These are phyloP conservation scores for Axinella damicornis DNA, from an alignment of 37 sponge, comb jelly and placozoan species.

Conservation along the genomic window DNA sequence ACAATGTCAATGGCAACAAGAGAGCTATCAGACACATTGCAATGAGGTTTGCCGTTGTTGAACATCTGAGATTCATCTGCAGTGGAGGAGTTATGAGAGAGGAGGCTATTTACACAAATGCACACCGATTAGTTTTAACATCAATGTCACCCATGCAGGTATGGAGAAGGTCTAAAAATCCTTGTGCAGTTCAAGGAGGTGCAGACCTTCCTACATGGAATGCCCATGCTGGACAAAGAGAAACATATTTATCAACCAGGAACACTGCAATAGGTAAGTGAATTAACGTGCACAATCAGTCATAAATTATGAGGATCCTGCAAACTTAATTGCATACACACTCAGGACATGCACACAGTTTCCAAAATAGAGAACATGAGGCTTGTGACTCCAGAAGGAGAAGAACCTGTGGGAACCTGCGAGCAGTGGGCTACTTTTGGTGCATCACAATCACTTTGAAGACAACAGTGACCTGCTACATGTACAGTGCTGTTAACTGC, in stretches of 20 bases:
- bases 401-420: no score
- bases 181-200: conserved; percentile 2
- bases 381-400: no score
- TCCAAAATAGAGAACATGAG: no score
- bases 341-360: no score
- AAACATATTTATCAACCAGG: conserved; percentile 44
- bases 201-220: conserved; percentile 23
- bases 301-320: no score
- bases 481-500: no score
- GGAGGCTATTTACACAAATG: not conserved
- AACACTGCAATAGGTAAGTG: conserved; percentile 39
- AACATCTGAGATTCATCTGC: conserved; percentile 5
- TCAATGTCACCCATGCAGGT: not conserved
- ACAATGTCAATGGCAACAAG: conserved; percentile 48
- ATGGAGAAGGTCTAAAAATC: conserved; percentile 12
- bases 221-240: not conserved
- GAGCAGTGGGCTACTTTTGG: no score
- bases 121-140: no score
- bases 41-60: conserved; percentile 7
- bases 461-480: no score
- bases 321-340: no score
- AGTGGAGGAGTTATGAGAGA: conserved; percentile 19
- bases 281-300: no score
- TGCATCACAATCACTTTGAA: no score
- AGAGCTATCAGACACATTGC: conserved; percentile 53